These are phyloP conservation scores for Macrobrachium nipponense DNA, from an alignment of 1,140 invertebrate genomes.

Conservation along the genomic window DNA sequence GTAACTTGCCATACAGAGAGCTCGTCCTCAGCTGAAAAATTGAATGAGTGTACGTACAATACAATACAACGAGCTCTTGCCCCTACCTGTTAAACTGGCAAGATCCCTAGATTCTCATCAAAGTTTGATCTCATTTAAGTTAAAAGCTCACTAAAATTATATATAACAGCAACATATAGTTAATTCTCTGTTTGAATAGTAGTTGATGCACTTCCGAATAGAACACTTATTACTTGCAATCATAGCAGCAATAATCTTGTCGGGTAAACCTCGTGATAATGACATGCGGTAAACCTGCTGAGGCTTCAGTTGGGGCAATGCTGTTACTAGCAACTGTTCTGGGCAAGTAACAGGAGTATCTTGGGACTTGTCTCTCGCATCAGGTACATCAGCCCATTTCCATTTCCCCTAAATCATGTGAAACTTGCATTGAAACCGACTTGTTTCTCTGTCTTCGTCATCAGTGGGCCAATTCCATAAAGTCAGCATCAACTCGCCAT, in stretches of 20 bases:
- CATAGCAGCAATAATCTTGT: background rate
- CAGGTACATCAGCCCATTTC: no score
- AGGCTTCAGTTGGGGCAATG: background rate
- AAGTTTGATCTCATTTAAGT: background rate
- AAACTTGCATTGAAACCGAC: no score
- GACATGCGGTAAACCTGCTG: conserved; percentile 1
- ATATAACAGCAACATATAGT: no score
- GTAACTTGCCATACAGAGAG: no score
- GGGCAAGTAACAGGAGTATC: background rate
- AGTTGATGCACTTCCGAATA: background rate
- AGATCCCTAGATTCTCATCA: background rate
- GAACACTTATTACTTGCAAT: background rate
- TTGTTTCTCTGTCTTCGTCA: background rate
- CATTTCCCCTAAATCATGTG: background rate
- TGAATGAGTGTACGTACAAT: no score
- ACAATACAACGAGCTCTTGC: no score
- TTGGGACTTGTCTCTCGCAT: no score
- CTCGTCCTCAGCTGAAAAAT: no score
- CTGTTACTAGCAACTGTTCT: background rate
- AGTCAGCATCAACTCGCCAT: background rate
- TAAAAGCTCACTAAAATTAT: background rate
- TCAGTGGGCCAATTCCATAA: background rate
- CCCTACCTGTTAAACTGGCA: no score
- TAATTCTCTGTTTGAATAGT: background rate
- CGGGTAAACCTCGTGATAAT: background rate